Evolutionary conservation across 2,888 invertebrate genomes (phyloP).

Genomic region (Oxycera nigricornis): DNA sequence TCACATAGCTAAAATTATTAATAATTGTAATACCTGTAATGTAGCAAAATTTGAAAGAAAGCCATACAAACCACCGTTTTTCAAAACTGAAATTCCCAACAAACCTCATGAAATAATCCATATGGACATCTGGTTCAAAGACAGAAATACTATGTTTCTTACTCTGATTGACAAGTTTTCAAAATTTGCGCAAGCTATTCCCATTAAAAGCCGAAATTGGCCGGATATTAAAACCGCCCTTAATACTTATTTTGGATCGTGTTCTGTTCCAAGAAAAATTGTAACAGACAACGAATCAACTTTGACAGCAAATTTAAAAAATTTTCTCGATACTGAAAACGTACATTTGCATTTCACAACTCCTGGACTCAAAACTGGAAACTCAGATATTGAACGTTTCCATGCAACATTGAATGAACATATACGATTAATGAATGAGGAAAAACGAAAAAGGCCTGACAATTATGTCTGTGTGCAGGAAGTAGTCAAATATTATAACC

Average conservation of each 20-base stretch:
- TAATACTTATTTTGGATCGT: not conserved
- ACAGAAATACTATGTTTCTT: slow-evolving; percentile 24
- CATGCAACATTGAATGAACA: not conserved
- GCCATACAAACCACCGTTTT: not conserved
- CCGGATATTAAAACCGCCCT: not conserved
- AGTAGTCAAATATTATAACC: not conserved
- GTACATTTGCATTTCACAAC: not conserved
- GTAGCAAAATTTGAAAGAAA: slow-evolving; percentile 3
- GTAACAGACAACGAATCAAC: not conserved
- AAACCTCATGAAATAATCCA: slow-evolving; percentile 9
- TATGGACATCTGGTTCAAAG: not conserved
- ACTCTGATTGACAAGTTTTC: slow-evolving; percentile 42
- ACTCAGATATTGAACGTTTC: not conserved
- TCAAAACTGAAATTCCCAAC: not conserved
- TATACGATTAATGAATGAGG: not conserved
- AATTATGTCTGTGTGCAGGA: not conserved
- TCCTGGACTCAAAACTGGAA: not conserved
- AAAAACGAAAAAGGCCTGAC: not conserved
- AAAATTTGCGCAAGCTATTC: too few species aligned
- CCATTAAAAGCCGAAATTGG: too few species aligned
- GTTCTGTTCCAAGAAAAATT: not conserved
- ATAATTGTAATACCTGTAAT: not conserved
- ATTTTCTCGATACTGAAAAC: not conserved
- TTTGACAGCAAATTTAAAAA: not conserved
- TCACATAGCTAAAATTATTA: not conserved